Percentiles rank a stretch among this genome's conserved stretches.
These are phyloP conservation scores for Aphis craccivora DNA, from an alignment of 1,140 invertebrate species.

Conservation along the genomic window DNA sequence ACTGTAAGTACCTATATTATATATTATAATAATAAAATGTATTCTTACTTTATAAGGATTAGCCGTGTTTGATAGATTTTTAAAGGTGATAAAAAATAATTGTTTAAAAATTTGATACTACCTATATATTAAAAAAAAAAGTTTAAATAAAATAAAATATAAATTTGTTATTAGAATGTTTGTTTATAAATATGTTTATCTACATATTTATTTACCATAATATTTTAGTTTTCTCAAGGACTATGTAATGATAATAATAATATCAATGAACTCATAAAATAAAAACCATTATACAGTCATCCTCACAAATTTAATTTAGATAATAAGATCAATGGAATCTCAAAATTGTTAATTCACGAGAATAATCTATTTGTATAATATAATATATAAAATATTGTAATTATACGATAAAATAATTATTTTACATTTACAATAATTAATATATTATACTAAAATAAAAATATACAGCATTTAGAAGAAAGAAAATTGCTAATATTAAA, in stretches of 20 bases:
- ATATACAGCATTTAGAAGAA: background rate
- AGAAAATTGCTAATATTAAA: background rate
- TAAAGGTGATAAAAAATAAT: background rate
- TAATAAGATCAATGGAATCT: background rate
- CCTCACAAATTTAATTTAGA: background rate
- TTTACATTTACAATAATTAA: background rate
- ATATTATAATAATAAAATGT: background rate
- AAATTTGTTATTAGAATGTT: background rate
- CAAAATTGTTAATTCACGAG: background rate
- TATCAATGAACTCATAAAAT: slow-evolving; percentile 12
- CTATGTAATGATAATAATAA: background rate
- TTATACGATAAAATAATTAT: background rate
- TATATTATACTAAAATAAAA: background rate
- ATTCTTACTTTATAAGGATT: background rate
- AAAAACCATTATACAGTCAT: background rate
- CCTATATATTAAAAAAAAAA: background rate
- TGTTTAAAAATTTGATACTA: background rate
- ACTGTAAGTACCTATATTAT: too few species aligned
- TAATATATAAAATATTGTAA: background rate
- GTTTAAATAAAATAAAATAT: background rate
- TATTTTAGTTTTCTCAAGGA: slow-evolving; percentile 21
- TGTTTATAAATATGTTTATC: background rate
- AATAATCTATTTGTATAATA: background rate
- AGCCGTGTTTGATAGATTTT: background rate
- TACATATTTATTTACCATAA: background rate